phyloP scores from a whole-genome alignment of 2,797 vertebrate genomes.

The Coccyzus lansbergi region DNA sequence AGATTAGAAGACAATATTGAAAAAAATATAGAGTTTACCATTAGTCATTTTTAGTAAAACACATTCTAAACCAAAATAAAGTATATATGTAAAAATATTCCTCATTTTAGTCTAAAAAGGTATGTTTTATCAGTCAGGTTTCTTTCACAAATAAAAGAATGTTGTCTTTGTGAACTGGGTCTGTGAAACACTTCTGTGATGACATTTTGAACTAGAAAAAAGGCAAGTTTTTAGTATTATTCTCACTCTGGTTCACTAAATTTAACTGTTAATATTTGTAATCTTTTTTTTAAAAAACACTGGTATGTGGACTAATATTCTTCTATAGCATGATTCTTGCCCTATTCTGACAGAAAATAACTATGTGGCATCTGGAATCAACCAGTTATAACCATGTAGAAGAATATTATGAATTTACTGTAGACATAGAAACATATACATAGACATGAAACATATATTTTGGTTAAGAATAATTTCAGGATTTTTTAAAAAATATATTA shows the following conservation, averaged over 20 bases:
- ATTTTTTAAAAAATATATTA: background rate
- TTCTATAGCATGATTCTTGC: background rate
- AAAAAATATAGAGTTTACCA: background rate
- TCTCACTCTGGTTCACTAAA: background rate
- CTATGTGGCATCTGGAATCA: background rate
- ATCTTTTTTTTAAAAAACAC: background rate
- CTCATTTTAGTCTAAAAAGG: background rate
- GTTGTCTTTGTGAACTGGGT: background rate
- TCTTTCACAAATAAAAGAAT: background rate
- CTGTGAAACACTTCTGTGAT: background rate
- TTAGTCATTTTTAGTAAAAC: background rate
- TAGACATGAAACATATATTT: background rate
- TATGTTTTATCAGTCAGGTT: background rate
- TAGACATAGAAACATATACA: no score
- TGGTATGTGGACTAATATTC: background rate
- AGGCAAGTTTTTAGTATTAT: background rate
- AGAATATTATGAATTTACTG: background rate
- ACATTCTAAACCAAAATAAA: background rate
- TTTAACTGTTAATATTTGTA: background rate
- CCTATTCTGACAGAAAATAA: background rate
- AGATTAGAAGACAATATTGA: background rate
- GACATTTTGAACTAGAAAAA: background rate
- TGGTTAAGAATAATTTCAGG: background rate
- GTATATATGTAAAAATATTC: background rate
- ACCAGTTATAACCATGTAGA: background rate